Evolutionary conservation across 2,888 invertebrate genomes (phyloP).

Genomic region (Hirudinaria manillensis): DNA sequence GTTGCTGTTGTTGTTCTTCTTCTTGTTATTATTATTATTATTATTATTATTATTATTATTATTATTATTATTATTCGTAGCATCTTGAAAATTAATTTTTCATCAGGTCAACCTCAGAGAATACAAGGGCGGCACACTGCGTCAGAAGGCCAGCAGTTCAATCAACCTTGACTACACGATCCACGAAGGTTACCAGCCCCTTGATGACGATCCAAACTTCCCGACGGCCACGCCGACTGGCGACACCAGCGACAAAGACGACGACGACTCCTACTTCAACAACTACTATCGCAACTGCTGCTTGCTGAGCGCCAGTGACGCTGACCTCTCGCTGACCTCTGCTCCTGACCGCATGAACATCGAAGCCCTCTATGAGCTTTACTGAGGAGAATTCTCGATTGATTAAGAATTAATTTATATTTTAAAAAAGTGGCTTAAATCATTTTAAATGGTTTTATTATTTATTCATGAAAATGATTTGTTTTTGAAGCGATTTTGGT

Average conservation of each 20-base stretch:
- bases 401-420: neutral
- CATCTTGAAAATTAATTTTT: no score
- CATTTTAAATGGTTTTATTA: no score
- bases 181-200: slow-evolving; percentile 8
- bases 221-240: neutral
- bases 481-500: no score
- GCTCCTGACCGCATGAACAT: slow-evolving; percentile 30
- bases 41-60: neutral
- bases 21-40: neutral
- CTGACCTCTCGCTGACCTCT: slow-evolving; percentile 20
- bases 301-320: slow-evolving; percentile 5
- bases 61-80: no score
- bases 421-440: neutral
- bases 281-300: slow-evolving; percentile 12
- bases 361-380: slow-evolving; percentile 18
- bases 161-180: slow-evolving; percentile 24
- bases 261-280: neutral
- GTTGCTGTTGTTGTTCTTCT: neutral
- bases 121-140: neutral
- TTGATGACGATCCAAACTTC: neutral
- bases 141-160: neutral
- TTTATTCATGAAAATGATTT: no score
- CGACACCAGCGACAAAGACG: slow-evolving; percentile 5
- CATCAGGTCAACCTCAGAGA: slow-evolving; percentile 7
- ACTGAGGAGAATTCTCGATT: neutral